phyloP scores from a whole-genome alignment of 1,140 invertebrate species.

The Muscidifurax raptorellus region DNA sequence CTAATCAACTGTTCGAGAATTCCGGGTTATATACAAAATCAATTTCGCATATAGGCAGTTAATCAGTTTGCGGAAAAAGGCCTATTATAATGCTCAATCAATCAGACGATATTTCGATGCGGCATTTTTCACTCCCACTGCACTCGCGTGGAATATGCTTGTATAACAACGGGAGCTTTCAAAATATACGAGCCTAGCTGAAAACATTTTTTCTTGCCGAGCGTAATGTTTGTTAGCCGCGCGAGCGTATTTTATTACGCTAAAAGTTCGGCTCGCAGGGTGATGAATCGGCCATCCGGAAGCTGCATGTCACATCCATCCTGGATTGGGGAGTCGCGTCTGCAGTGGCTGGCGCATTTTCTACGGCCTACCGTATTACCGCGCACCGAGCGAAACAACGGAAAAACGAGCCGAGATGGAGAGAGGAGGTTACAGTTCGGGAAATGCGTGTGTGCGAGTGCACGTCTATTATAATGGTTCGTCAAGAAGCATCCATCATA shows the following conservation, averaged over 20 bases:
- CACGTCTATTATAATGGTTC: slow-evolving; percentile 9
- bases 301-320: slow-evolving; percentile 2
- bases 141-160: too few species aligned
- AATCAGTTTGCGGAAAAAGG: not conserved
- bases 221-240: not conserved
- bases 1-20: slow-evolving; percentile 3
- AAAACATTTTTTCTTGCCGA: not conserved
- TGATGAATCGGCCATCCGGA: slow-evolving; percentile 16
- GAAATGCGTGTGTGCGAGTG: not conserved
- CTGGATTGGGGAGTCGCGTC: not conserved
- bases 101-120: too few species aligned
- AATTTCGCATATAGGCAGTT: not conserved
- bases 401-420: not conserved
- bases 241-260: slow-evolving; percentile 17
- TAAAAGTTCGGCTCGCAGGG: not conserved
- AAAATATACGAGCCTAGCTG: too few species aligned
- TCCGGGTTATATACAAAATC: not conserved
- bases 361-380: not conserved
- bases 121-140: too few species aligned
- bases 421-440: not conserved
- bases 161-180: too few species aligned
- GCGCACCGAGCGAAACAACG: not conserved
- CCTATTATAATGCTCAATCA: too few species aligned
- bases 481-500: slow-evolving; percentile 35
- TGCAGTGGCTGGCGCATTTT: not conserved